Conservation (phyloP, 2,113 vertebrate genomes). For the Zosterops hypoxanthus region DNA sequence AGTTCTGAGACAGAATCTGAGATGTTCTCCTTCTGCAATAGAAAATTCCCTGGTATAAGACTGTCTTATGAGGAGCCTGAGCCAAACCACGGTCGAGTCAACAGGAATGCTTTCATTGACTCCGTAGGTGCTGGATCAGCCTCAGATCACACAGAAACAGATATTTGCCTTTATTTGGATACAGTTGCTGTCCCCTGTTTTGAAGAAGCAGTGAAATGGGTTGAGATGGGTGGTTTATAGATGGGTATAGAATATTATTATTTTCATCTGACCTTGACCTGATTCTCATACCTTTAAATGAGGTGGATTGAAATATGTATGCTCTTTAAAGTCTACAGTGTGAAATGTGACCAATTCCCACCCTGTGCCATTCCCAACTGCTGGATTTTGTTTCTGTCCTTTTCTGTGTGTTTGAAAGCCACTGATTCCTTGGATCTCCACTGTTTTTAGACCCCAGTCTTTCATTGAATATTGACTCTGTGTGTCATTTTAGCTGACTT, state of each 20-base stretch:
- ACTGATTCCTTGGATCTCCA: background rate
- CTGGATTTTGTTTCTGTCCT: background rate
- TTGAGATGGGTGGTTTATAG: background rate
- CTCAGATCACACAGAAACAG: background rate
- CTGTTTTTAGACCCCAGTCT: background rate
- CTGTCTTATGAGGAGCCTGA: background rate
- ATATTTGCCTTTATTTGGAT: background rate
- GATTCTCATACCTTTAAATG: background rate
- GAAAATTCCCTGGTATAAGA: background rate
- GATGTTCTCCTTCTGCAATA: background rate
- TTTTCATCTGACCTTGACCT: background rate
- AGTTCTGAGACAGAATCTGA: background rate
- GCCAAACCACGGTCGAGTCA: background rate
- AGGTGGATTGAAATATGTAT: background rate
- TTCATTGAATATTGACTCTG: background rate
- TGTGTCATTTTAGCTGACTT: background rate
- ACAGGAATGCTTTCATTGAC: background rate
- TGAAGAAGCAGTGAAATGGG: background rate
- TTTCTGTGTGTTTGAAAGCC: background rate
- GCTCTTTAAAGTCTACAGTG: background rate
- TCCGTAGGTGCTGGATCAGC: background rate
- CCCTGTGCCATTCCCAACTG: background rate
- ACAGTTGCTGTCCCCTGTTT: background rate
- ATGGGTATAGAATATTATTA: background rate
- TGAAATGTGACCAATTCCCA: background rate